A percentile compares a stretch with the other conserved stretches of the same genome.
phyloP scores from a whole-genome alignment of 2,113 vertebrate genomes.

The Seriola aureovittata region DNA sequence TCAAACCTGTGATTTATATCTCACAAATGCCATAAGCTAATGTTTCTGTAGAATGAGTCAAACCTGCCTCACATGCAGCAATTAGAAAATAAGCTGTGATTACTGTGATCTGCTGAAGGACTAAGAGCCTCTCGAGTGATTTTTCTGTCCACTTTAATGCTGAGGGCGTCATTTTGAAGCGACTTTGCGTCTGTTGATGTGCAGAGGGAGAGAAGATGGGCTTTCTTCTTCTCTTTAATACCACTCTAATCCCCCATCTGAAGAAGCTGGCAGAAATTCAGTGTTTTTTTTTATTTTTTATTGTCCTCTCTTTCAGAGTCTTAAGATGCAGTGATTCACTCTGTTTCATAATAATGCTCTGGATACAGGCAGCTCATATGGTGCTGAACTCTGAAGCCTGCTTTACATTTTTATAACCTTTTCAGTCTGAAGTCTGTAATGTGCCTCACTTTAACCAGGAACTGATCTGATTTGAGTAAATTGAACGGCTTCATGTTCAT shows the following conservation, averaged over 20 bases:
- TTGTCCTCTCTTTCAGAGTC: neutral
- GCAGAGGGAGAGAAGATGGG: neutral
- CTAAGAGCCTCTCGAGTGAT: neutral
- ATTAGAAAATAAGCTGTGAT: constrained; percentile 38
- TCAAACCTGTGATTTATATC: constrained; percentile 23
- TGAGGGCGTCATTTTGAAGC: constrained; percentile 1
- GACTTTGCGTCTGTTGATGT: constrained; percentile 10
- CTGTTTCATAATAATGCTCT: neutral
- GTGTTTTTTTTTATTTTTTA: neutral
- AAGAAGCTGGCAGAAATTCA: constrained; percentile 30
- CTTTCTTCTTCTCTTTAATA: constrained; percentile 6
- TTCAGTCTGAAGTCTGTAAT: neutral
- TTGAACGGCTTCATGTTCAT: no score
- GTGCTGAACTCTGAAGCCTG: neutral
- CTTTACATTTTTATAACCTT: neutral
- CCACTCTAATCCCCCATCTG: constrained; percentile 18
- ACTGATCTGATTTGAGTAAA: neutral
- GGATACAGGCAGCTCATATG: constrained; percentile 4
- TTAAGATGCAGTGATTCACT: constrained; percentile 5
- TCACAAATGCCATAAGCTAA: constrained; percentile 23
- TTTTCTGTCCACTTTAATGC: constrained; percentile 24
- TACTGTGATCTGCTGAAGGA: constrained; percentile 20
- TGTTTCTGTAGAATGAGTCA: constrained; percentile 17
- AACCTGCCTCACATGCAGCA: neutral
- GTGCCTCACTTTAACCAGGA: no score